A percentile compares a stretch with the other conserved stretches of the same genome.
Evolutionary conservation across 2,113 vertebrate species (phyloP).

Genomic region (Leiothrix lutea): DNA sequence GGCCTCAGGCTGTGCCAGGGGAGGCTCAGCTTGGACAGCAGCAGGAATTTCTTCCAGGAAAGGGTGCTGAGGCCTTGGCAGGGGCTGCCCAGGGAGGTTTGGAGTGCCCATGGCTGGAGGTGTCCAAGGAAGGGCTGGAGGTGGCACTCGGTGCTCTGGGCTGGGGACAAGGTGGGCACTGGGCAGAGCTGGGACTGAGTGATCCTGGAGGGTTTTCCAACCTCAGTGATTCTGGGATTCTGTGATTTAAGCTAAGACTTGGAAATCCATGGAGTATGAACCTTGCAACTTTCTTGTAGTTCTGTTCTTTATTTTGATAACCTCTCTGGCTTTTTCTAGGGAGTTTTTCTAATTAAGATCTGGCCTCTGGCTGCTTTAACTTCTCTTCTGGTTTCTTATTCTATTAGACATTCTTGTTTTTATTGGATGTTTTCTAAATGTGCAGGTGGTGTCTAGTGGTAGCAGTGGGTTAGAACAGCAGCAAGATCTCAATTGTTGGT

Average conservation of each 20-base stretch:
- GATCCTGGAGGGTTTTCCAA: rapidly evolving
- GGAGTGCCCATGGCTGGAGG: background rate
- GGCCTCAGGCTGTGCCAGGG: background rate
- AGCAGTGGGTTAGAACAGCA: background rate
- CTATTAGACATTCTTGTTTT: background rate
- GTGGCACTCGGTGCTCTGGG: background rate
- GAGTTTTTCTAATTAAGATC: background rate
- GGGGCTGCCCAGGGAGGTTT: background rate
- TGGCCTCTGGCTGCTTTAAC: background rate
- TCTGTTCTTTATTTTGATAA: background rate
- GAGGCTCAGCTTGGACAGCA: background rate
- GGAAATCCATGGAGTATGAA: background rate
- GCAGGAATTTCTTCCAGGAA: background rate
- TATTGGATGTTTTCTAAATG: background rate
- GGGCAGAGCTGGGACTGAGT: rapidly evolving
- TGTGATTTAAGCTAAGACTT: background rate
- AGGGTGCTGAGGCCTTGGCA: background rate
- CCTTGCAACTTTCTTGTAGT: background rate
- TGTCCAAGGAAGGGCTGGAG: background rate
- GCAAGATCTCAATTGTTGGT: background rate
- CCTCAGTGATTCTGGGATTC: rapidly evolving
- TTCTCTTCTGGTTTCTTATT: background rate
- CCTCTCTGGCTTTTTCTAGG: background rate
- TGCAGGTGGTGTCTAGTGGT: background rate
- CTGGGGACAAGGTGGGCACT: background rate